Base-by-base conservation (phyloP, 2,888 invertebrate genomes). In the Palloptera scutellata region DNA sequence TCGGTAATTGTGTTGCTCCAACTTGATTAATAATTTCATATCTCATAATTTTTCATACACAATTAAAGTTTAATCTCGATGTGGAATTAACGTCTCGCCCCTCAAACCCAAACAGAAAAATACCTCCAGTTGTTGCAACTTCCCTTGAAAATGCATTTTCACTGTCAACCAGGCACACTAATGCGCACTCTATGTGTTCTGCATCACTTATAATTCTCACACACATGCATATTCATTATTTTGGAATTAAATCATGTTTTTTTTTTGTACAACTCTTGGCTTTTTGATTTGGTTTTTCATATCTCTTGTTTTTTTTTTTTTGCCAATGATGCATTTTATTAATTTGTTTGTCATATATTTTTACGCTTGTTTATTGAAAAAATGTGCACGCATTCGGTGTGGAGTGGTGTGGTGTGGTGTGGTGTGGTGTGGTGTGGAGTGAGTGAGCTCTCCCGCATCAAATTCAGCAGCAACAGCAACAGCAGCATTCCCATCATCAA, bases 291-390 rank as follows among this genome's bases (percentile, higher is more conserved):
- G 11, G 12, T 48, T 45, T 60, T 11, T 45, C 45, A 43, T 30
- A 30, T 9, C 20, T 20, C 52, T 41, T n/a, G 67, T 58, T 68
- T 61, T 41, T 72, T 62, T 70, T 67, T 70, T 72, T 76, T 60
- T 60, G 64, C 60, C 64, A 70, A 43, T 66, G 66, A 70, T 41
- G 77, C 72, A 75, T 78, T 79, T 80, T 75, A 79, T 79, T 77
- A 78, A 79, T 78, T 79, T 77, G 76, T 78, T 80, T 79, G 79
- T 79, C 78, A 75, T 78, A 75, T 78, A 75, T 76, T 78, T 79
- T 75, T 71, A 74, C 76, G 70, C 76, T 78, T 79, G 78, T 79
- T 80, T 79, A 79, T 78, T 78, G 79, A 78, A 79, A 73, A 74
- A 79, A 79, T 76, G 73, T 77, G 74, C 72, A 66, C 66, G 66